A percentile compares a stretch with the other conserved stretches of the same genome.
phyloP scores from a whole-genome alignment of 2,797 vertebrate genomes.

The Rhinella marina region DNA sequence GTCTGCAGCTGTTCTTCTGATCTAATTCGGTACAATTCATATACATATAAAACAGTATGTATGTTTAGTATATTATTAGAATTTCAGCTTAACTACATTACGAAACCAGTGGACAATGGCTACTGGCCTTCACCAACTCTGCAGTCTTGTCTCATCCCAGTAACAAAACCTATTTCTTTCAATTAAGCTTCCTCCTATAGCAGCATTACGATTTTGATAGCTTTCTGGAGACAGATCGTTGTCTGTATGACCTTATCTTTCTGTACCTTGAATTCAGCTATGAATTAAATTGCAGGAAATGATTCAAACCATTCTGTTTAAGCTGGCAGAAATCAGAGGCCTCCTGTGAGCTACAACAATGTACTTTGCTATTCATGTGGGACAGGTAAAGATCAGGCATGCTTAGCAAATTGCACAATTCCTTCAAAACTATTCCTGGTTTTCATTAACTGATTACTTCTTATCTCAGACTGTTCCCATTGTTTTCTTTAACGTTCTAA shows the following conservation, averaged over 20 bases:
- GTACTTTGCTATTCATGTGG: constrained; percentile 65
- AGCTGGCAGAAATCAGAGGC: constrained; percentile 69
- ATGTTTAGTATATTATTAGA: constrained; percentile 65
- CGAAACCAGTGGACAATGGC: constrained; percentile 61
- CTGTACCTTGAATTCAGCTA: constrained; percentile 69
- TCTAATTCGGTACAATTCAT: constrained; percentile 54
- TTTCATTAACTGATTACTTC: constrained; percentile 45
- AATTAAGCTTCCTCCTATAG: constrained; percentile 64
- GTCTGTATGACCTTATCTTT: constrained; percentile 70
- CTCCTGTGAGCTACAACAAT: constrained; percentile 68
- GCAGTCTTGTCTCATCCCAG: constrained; percentile 64
- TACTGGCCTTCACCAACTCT: constrained; percentile 63
- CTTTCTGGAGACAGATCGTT: constrained; percentile 67
- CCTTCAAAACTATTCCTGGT: constrained; percentile 59
- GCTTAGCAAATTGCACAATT: constrained; percentile 63
- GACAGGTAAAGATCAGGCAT: constrained; percentile 66
- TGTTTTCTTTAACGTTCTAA: constrained; percentile 58
- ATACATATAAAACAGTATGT: constrained; percentile 59
- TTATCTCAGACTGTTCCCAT: constrained; percentile 45
- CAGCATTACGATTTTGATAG: constrained; percentile 60
- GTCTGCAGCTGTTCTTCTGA: constrained; percentile 61
- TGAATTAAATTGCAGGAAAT: constrained; percentile 75
- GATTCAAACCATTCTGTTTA: constrained; percentile 72
- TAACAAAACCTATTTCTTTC: constrained; percentile 64
- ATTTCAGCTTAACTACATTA: constrained; percentile 28